Base-by-base conservation (phyloP, 2,888 invertebrate genomes). In the Xylophagus ater region DNA sequence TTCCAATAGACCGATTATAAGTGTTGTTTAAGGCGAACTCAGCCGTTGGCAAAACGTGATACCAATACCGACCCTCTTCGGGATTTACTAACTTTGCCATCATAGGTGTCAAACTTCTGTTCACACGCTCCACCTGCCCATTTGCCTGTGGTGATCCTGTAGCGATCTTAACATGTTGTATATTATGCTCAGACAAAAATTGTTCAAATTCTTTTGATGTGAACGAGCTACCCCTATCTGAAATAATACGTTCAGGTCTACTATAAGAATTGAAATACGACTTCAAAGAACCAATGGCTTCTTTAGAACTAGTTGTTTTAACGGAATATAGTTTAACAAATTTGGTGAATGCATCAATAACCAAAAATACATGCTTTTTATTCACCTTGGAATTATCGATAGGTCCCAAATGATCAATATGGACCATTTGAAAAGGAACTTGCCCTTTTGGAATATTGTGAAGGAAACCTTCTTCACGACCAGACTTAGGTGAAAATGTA, bases 381-480 rank as follows among this genome's bases (percentile, higher is more conserved):
- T n/a, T n/a, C n/a, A n/a, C n/a, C n/a, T n/a, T n/a, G n/a, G n/a
- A n/a, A n/a, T n/a, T n/a, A n/a, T n/a, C n/a, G n/a, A 23, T 4
- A 10, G 23, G 23, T 10, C 23, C 23, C 3, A 23, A 23, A 7
- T 23, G 23, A 9, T 23, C 23, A 53, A n/a, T n/a, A n/a, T n/a
- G n/a, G n/a, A n/a, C n/a, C n/a, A n/a, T n/a, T n/a, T n/a, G n/a
- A n/a, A n/a, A 52, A 7, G 50, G 53, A 17, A 45, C 18, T 4
- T 46, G 38, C 3, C 47, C 50, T 25, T 52, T 53, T 5, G 34
- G 40, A 9, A 56, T 49, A 20, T 39, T 38, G 28, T 53, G 48
- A 9, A 56, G 34, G 14, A 41, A 42, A 9, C 53, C 51, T 40
- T 52, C 51, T 4, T 14, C 3, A 7, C 23, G 20, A 4, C 33